These are phyloP conservation scores for Xestia ashworthii DNA, from an alignment of 2,888 invertebrate species.

Conservation along the genomic window DNA sequence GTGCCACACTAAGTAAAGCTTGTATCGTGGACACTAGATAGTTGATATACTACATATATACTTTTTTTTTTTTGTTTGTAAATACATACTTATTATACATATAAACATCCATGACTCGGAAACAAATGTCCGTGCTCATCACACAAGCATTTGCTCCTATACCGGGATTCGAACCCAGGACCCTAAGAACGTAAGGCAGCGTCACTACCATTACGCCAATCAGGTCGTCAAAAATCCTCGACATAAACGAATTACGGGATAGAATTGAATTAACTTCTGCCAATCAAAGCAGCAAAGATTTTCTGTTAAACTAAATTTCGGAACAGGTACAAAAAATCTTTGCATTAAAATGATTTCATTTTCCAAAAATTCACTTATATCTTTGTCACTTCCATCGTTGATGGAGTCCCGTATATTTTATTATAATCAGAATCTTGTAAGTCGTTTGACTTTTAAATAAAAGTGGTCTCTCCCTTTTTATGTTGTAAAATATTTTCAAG, in stretches of 20 bases:
- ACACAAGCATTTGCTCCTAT: no score
- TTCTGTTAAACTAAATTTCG: conserved; percentile 23
- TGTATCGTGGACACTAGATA: no score
- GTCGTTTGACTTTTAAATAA: not conserved
- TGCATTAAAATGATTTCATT: conserved; percentile 8
- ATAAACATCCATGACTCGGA: no score
- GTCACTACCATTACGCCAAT: no score
- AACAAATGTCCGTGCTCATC: no score
- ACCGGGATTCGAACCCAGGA: no score
- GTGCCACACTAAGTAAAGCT: no score
- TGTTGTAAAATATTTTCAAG: not conserved
- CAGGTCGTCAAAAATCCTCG: no score
- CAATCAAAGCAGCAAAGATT: conserved; percentile 22
- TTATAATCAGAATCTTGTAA: not conserved
- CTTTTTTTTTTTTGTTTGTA: no score
- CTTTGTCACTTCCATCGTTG: not conserved
- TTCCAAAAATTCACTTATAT: not conserved
- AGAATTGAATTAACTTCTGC: conserved; percentile 29
- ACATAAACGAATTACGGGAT: conserved; percentile 36
- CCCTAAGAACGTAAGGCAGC: no score
- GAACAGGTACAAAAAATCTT: conserved; percentile 18
- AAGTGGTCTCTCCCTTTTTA: not conserved
- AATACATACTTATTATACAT: no score
- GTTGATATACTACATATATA: no score
- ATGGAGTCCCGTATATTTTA: not conserved